Evolutionary conservation across 2,113 vertebrate species (phyloP).

Genomic region (Daubentonia madagascariensis): DNA sequence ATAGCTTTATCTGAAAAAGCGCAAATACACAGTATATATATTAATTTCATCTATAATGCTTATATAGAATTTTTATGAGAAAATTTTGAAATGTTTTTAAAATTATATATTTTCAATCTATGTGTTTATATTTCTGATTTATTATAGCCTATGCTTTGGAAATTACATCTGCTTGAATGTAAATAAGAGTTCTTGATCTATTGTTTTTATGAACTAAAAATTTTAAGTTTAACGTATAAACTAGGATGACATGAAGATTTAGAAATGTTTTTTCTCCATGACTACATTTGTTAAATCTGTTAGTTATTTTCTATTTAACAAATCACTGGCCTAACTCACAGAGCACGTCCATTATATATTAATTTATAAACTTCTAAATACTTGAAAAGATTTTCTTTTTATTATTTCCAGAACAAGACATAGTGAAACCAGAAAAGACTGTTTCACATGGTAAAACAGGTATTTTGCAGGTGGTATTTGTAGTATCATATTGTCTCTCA

Average conservation of each 20-base stretch:
- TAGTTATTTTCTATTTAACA: background rate
- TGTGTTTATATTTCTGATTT: background rate
- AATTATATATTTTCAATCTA: background rate
- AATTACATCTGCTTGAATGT: background rate
- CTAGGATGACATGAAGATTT: background rate
- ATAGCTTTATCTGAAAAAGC: constrained; percentile 71
- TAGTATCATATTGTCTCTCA: background rate
- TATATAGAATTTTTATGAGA: background rate
- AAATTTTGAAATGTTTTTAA: background rate
- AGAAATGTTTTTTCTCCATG: background rate
- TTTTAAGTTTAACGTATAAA: background rate
- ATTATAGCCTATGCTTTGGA: background rate
- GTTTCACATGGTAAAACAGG: constrained; percentile 75
- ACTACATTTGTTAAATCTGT: background rate
- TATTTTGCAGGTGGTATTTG: constrained; percentile 55
- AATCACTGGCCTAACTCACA: background rate
- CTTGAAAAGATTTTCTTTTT: constrained; percentile 42
- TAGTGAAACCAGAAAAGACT: constrained; percentile 68
- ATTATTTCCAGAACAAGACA: constrained; percentile 76
- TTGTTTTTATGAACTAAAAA: background rate
- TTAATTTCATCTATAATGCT: background rate
- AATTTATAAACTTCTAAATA: background rate
- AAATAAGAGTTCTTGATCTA: background rate
- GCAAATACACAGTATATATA: constrained; percentile 75
- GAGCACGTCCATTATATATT: background rate